Base-by-base conservation (phyloP, 2,797 vertebrate species). In the Poeciliopsis turneri region DNA sequence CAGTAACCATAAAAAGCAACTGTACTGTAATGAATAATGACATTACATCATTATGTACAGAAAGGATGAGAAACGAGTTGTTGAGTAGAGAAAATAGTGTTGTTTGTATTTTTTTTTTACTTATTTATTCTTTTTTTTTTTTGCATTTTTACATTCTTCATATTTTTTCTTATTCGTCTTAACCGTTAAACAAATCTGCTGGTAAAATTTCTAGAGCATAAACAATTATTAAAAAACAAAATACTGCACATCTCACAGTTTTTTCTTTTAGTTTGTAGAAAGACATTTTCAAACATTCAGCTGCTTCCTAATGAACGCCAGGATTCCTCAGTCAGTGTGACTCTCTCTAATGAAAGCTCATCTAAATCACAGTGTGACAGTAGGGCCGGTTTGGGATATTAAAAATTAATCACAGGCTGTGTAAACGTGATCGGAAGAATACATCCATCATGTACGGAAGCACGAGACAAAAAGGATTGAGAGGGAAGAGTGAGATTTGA, bases 1-100 rank as follows among this genome's bases (percentile, higher is more conserved):
- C 83, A 80, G 80, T 75, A 78, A 79, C 77, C 76, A 76, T 76
- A 75, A 84, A 85, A 79, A 86, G 79, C 82, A 55, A 69, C 81
- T 88, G n/a, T 66, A 80, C 79, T 86, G 57, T 78, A 75, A 71
- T 78, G n/a, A 78, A 49, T 36, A 33, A 64, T 82, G 79, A 81
- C 77, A 85, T 72, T 74, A 61, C 55, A 61, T 9, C 1, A 69
- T 80, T 72, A 77, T 30, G 39, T 36, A 55, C 78, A 30, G 41
- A 23, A 55, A 33, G 33, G 25, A 49, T 51, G 43, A 51, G 45
- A 82, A 85, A 80, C 68, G 25, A 82, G 75, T 76, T 59, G 71
- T 45, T 76, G 43, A 75, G 78, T 57, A 2, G 64, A 66, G 39
- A 41, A 81, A 85, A 79, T 75, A 39, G 72, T 39, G 20, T 72